These are phyloP conservation scores for Stegodyphus dumicola DNA, from an alignment of 1,140 invertebrate genomes.

Conservation along the genomic window DNA sequence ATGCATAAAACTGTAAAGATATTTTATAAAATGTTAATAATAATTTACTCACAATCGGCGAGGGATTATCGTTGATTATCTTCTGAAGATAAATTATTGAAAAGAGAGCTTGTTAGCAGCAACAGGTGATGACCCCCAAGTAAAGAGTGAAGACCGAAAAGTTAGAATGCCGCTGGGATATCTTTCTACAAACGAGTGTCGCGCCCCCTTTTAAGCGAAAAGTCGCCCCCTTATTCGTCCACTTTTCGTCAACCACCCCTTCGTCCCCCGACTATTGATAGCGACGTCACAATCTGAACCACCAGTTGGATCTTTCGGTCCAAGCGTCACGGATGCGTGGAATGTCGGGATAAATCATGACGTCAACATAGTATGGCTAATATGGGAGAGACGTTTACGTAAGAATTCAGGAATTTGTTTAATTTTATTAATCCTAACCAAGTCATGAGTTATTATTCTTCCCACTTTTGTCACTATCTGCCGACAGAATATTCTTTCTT, in stretches of 20 bases:
- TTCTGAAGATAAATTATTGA: too few relatives aligned
- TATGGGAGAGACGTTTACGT: too few relatives aligned
- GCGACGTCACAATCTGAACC: neutral
- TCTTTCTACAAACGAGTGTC: neutral
- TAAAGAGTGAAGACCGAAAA: neutral
- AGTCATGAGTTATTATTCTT: too few relatives aligned
- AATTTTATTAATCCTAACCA: too few relatives aligned
- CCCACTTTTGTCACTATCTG: too few relatives aligned
- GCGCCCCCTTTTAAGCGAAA: neutral
- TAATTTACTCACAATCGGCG: too few relatives aligned
- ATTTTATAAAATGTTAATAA: too few relatives aligned
- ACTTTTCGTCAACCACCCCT: too few relatives aligned
- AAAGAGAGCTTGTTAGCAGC: neutral
- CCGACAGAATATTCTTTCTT: too few relatives aligned
- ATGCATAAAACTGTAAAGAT: too few relatives aligned
- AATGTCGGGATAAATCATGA: neutral
- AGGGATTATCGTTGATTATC: too few relatives aligned
- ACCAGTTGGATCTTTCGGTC: neutral
- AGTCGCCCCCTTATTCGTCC: neutral
- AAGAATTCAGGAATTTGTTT: too few relatives aligned
- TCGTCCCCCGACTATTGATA: neutral
- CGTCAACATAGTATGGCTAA: neutral
- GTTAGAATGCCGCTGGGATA: neutral
- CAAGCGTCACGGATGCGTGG: neutral
- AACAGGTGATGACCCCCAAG: neutral